These are phyloP conservation scores for Chloroceryle inda DNA, from an alignment of 2,797 vertebrate species.

Conservation along the genomic window DNA sequence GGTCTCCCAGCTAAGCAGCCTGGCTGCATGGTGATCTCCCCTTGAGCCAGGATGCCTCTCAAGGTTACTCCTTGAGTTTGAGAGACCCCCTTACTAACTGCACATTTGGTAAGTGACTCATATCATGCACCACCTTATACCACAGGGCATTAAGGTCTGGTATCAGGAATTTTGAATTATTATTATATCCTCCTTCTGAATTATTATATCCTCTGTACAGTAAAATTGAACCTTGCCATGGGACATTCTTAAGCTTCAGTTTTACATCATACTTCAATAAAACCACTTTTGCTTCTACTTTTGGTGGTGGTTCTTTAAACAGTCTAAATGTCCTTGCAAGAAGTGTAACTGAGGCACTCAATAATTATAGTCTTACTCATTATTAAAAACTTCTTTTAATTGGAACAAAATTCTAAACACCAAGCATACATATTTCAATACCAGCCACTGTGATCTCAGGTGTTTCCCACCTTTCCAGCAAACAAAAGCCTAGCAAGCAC, in stretches of 20 bases:
- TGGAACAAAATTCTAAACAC: background rate
- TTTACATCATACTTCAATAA: background rate
- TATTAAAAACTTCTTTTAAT: background rate
- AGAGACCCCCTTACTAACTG: background rate
- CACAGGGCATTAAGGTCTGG: background rate
- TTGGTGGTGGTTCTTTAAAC: background rate
- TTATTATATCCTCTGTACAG: background rate
- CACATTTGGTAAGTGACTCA: background rate
- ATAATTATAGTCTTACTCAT: background rate
- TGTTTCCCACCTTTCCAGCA: background rate
- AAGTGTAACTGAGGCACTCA: background rate
- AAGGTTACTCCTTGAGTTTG: background rate
- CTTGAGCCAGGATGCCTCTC: background rate
- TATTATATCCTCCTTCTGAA: background rate
- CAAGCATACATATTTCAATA: background rate
- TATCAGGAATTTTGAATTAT: background rate
- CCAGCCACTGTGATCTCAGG: background rate
- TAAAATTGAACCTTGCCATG: background rate
- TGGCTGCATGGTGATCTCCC: accelerated
- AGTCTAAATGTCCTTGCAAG: background rate
- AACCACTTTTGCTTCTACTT: background rate
- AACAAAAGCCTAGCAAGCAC: background rate
- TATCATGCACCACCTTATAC: accelerated
- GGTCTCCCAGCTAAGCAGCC: background rate
- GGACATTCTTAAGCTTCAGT: background rate